Evolutionary conservation across 2,888 invertebrate species (phyloP), one percentile per base, ranked within the genome.

Genomic region (Euclidia mi): DNA sequence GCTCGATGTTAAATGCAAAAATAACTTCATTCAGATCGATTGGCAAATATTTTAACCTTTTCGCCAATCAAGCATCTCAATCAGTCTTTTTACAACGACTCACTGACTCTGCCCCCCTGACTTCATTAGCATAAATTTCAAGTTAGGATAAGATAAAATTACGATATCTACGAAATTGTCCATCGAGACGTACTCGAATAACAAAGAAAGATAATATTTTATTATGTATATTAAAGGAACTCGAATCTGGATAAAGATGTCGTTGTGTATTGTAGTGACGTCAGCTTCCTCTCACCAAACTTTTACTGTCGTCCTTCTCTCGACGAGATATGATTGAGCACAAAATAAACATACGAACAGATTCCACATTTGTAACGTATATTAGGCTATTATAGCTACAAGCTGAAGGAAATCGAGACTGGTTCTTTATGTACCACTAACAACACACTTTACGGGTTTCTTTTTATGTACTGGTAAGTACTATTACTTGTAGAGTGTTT

Each of bases 71-170:
- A 63, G 45, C 57, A 51, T 44, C 44, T 48, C 49, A 69, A 63
- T 71, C 59, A 56, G 62, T 59, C 45, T 60, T 63, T 55, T 46
- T 49, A 35, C 43, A 45, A 57, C 69, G 53, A 58, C 44, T 57
- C 63, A 44, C 50, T 63, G 66, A 63, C 55, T 71, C 38, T 50
- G 43, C 40, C 50, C 38, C 14, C 38, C 46, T n/a, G 43, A 47
- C 31, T 58, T 66, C 58, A 71, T 69, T 71, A 63, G 43, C 71
- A 71, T 71, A 69, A 71, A 71, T 71, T 71, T 65, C 55, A 59
- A 71, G 58, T 72, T 60, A 49, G 65, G 56, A 63, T 69, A 53
- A 56, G 69, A 55, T 63, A 72, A 63, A 58, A 71, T 69, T 58
- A 55, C 51, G 41, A 60, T 65, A 72, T 60, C 48, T 52, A 55